phyloP scores from a whole-genome alignment of 2,797 vertebrate genomes.

The Nothura maculosa region DNA sequence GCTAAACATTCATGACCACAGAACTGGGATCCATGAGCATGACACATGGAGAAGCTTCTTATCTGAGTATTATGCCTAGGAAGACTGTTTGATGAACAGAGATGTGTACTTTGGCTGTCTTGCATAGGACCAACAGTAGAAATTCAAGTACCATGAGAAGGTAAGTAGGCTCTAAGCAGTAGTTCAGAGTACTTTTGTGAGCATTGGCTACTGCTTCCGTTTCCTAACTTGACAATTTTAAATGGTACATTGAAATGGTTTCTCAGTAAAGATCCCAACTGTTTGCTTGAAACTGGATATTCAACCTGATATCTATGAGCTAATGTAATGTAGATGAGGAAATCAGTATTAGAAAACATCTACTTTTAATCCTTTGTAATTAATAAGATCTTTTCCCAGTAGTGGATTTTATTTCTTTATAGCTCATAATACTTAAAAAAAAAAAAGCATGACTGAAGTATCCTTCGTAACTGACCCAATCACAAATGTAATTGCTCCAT shows the following conservation, averaged over 20 bases:
- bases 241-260: not conserved
- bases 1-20: not conserved
- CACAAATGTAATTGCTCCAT: constrained; percentile 21
- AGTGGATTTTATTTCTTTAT: not conserved
- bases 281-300: fast-evolving
- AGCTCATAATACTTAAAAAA: not conserved
- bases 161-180: not conserved
- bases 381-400: not conserved
- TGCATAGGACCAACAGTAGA: not conserved
- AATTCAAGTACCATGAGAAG: not conserved
- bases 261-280: not conserved
- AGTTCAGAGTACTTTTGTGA: not conserved
- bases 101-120: not conserved
- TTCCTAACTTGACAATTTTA: not conserved
- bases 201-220: not conserved
- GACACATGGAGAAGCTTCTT: not conserved
- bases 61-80: fast-evolving
- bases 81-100: not conserved
- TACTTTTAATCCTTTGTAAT: not conserved
- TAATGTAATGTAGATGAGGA: not conserved
- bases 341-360: not conserved
- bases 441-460: not conserved
- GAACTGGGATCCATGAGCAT: not conserved
- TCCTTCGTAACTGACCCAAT: not conserved
- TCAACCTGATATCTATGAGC: not conserved